Base-by-base conservation (phyloP, 2,797 vertebrate genomes). In the Hydrocynus forskahlii region DNA sequence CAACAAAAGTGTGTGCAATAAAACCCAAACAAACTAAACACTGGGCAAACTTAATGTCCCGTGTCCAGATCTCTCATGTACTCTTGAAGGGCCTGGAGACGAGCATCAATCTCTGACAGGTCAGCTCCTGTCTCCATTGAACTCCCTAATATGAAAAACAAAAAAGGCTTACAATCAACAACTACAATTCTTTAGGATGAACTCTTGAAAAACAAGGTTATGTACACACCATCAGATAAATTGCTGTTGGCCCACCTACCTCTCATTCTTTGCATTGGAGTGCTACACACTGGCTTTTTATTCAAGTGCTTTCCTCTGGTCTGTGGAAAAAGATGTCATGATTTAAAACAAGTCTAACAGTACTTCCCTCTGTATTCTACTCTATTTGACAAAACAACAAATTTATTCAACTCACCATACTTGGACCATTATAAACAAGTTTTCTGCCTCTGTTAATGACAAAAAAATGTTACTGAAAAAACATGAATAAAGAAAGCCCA, bases 31-130 rank as follows among this genome's bases (percentile, higher is more conserved):
- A 67, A 35, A n/a, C 50, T 21, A 23, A 48, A 68, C 50, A 81
- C 9, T 9, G 16, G 35, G 50, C 70, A 23, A 19, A 21, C 7
- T 88, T 90, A 96, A 14, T 91, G 93, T 79, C 94, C 91, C 0
- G 95, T 96, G 83, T 96, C 96, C 87, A 98, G 89, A 48, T 94
- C 94, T 81, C 94, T 95, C 96, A 97, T 97, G 91, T 97, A 97
- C 13, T 96, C 96, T 91, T 98, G 96, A 80, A 98, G 91, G 0
- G 96, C 97, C 89, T 95, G 95, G 64, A 98, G 92, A 55, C 97
- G 93, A 29, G 96, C 95, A 0, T 98, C 96, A 0, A 98, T 97
- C 87, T 97, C 96, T 0, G 96, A 96, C 76, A 97, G 93, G 88
- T 97, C 96, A 0, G 94, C 92, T 0, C 93, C 92, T 0, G 94